Conservation (phyloP, 1,140 invertebrate species). For the Brachionus plicatilis region DNA sequence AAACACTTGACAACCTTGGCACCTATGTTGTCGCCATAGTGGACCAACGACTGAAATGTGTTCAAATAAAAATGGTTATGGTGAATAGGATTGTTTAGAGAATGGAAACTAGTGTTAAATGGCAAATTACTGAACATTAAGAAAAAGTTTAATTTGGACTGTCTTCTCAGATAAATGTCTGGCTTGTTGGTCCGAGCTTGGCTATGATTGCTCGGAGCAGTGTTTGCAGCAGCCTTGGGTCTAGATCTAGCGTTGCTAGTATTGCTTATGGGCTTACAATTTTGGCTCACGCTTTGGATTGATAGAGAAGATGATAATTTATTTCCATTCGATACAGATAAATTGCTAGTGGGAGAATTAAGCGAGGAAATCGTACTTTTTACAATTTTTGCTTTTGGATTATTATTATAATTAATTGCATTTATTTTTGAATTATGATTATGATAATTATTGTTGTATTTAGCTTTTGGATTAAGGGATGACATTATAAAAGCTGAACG, state of each 20-base stretch:
- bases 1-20: slow-evolving; percentile 38
- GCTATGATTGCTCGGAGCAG: neutral
- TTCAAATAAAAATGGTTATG: slow-evolving; percentile 11
- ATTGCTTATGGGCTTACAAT: neutral
- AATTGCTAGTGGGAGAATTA: neutral
- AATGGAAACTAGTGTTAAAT: neutral
- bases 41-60: slow-evolving; percentile 38
- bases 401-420: slow-evolving; percentile 19
- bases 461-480: neutral
- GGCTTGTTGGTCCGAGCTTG: neutral
- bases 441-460: slow-evolving; percentile 10
- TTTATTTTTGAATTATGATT: slow-evolving; percentile 19
- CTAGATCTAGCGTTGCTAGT: neutral
- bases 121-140: slow-evolving; percentile 17
- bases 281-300: neutral
- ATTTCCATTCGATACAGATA: slow-evolving; percentile 24
- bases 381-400: slow-evolving; percentile 24
- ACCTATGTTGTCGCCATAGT: slow-evolving; percentile 36
- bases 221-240: neutral
- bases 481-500: neutral
- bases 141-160: slow-evolving; percentile 27
- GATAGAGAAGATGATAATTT: slow-evolving; percentile 24
- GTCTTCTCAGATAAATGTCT: neutral
- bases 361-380: slow-evolving; percentile 1
- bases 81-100: neutral